Percentiles rank a stretch among this genome's conserved stretches.
These are phyloP conservation scores for Aphyosemion australe DNA, from an alignment of 2,113 vertebrate genomes.

Conservation along the genomic window DNA sequence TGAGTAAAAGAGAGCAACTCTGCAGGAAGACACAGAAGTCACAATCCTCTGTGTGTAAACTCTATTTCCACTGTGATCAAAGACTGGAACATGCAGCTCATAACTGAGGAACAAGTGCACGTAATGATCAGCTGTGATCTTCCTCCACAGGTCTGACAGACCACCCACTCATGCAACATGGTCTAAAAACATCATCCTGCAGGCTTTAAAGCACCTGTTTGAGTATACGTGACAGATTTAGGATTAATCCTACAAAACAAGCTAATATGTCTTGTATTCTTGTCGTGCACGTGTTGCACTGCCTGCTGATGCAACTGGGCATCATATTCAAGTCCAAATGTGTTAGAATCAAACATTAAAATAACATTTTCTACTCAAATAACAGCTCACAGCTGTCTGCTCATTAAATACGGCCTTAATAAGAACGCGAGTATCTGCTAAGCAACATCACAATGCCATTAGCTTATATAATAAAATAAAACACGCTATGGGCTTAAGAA, in stretches of 20 bases:
- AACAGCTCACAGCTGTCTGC: background rate
- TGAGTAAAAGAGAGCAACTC: background rate
- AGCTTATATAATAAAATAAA: conserved; percentile 8
- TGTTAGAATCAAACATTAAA: too few species aligned
- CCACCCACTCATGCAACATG: conserved; percentile 23
- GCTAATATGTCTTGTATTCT: too few species aligned
- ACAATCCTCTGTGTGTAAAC: background rate
- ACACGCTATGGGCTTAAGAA: background rate
- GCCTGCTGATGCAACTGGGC: too few species aligned
- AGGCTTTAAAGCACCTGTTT: conserved; percentile 34
- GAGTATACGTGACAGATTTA: background rate
- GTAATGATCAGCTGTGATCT: conserved; percentile 24
- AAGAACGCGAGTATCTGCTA: conserved; percentile 1
- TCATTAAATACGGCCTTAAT: background rate
- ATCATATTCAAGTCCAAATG: too few species aligned
- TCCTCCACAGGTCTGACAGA: conserved; percentile 12
- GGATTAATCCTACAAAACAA: too few species aligned
- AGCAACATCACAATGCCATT: conserved; percentile 8
- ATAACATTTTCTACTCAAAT: too few species aligned
- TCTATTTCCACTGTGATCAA: conserved; percentile 6
- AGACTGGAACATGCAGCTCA: background rate
- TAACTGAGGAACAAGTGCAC: conserved; percentile 11
- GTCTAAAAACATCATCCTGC: conserved; percentile 42
- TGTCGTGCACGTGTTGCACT: too few species aligned
- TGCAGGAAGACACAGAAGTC: background rate